phyloP scores from a whole-genome alignment of 2,888 invertebrate species.

The Aproaerema taeniolella region DNA sequence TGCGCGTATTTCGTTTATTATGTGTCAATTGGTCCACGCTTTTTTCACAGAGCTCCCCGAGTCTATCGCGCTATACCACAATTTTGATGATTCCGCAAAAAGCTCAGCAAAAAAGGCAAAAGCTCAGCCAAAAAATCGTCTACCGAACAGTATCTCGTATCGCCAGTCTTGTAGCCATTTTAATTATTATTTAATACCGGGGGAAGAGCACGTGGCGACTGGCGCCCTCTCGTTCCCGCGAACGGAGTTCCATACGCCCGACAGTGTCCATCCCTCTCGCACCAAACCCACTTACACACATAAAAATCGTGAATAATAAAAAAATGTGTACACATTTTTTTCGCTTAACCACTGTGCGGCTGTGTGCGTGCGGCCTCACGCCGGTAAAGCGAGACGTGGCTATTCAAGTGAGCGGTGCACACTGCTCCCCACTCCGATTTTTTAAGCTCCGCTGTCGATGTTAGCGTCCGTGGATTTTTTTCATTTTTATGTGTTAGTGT shows the following conservation, averaged over 20 bases:
- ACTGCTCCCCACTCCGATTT: slow-evolving; percentile 69
- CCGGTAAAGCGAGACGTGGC: slow-evolving; percentile 51
- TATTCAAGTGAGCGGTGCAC: slow-evolving; percentile 38
- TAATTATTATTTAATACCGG: slow-evolving; percentile 77
- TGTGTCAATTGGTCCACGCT: slow-evolving; percentile 60
- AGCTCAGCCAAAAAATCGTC: slow-evolving; percentile 75
- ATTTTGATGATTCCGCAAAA: slow-evolving; percentile 63
- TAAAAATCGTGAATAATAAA: slow-evolving; percentile 78
- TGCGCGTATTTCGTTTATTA: slow-evolving; percentile 71
- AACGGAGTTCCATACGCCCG: slow-evolving; percentile 29
- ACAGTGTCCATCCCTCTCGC: slow-evolving; percentile 46
- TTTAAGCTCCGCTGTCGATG: slow-evolving; percentile 70
- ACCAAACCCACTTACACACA: slow-evolving; percentile 75
- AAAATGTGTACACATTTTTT: slow-evolving; percentile 78
- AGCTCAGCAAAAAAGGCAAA: slow-evolving; percentile 67
- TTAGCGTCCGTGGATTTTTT: slow-evolving; percentile 74
- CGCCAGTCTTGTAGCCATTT: slow-evolving; percentile 75
- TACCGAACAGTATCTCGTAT: slow-evolving; percentile 71
- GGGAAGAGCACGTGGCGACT: slow-evolving; percentile 75
- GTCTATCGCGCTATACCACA: slow-evolving; percentile 47
- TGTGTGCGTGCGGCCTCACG: slow-evolving; percentile 72
- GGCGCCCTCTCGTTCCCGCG: slow-evolving; percentile 46
- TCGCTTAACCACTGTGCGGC: slow-evolving; percentile 62
- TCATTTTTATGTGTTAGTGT: slow-evolving; percentile 77
- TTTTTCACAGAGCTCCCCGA: slow-evolving; percentile 36